Evolutionary conservation across 1,140 invertebrate species (phyloP).

Genomic region (Trinorchestia longiramus): DNA sequence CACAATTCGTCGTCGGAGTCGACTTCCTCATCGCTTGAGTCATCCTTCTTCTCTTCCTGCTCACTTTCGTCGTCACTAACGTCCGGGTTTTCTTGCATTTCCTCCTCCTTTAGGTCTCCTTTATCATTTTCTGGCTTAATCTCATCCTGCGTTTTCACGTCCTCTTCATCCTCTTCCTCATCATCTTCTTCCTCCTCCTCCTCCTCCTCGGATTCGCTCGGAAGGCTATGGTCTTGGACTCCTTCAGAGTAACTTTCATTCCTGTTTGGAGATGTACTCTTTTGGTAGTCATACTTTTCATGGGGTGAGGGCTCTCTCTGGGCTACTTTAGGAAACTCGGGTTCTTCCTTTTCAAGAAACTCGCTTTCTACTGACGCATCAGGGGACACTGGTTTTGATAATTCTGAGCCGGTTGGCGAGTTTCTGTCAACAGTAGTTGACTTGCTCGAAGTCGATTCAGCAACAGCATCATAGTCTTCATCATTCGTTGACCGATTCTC

Average conservation of each 20-base stretch:
- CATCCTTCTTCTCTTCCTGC: neutral
- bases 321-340: neutral
- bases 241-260: neutral
- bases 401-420: neutral
- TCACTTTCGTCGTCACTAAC: neutral
- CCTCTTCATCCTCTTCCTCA: neutral
- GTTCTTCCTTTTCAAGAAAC: neutral
- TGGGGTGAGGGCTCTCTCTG: neutral
- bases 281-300: neutral
- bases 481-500: neutral
- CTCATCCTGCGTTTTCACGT: neutral
- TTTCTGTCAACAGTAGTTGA: neutral
- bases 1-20: neutral
- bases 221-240: neutral
- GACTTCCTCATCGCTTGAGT: neutral
- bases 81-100: neutral
- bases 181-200: neutral
- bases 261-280: neutral
- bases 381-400: neutral
- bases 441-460: neutral
- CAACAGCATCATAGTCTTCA: neutral
- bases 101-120: neutral
- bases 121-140: neutral
- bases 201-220: neutral
- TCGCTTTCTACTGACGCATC: neutral